Conservation (phyloP, 2,797 vertebrate species). For the Eleutherodactylus coqui region DNA sequence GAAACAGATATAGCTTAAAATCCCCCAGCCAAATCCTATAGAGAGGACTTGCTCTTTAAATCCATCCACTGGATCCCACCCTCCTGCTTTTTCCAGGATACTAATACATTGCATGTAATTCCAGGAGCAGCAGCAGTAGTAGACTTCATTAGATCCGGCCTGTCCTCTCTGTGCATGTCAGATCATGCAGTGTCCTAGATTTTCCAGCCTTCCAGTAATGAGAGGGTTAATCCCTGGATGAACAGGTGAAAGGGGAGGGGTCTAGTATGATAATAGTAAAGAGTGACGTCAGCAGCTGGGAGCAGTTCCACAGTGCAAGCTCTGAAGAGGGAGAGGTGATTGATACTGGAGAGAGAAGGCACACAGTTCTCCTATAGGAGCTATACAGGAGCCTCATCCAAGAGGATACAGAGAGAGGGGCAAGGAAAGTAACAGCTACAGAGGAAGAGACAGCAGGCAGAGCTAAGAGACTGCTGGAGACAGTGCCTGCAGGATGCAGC, state of each 20-base stretch:
- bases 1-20: background rate
- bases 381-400: background rate
- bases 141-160: conserved; percentile 27
- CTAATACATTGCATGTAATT: conserved; percentile 36
- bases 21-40: background rate
- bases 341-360: conserved; percentile 31
- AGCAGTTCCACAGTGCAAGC: conserved; percentile 25
- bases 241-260: conserved; percentile 55
- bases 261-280: conserved; percentile 29
- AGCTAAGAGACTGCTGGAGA: background rate
- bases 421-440: background rate
- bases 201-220: background rate
- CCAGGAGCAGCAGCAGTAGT: conserved; percentile 19
- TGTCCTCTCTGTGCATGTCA: conserved; percentile 43
- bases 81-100: background rate
- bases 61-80: background rate
- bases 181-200: conserved; percentile 39
- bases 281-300: conserved; percentile 20
- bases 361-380: background rate
- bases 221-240: conserved; percentile 35
- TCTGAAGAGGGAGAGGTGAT: conserved; percentile 16
- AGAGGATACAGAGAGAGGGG: background rate
- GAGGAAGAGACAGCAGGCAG: background rate
- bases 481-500: conserved; percentile 33
- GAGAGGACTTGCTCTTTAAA: background rate